Evolutionary conservation across 1,140 invertebrate species (phyloP).

Genomic region (Anoplophora glabripennis): DNA sequence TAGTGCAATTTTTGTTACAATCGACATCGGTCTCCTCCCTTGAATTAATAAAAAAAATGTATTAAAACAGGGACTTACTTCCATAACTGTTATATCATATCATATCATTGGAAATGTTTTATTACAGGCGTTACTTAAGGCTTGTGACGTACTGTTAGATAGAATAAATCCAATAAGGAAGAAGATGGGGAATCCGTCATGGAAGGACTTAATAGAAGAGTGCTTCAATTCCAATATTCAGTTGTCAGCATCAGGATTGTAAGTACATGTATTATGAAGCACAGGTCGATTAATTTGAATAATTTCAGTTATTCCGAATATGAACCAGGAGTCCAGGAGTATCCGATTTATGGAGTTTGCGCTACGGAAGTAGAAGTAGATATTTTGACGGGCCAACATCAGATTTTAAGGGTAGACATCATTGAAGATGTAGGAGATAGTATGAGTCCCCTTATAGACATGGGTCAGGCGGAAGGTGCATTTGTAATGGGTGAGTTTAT

Average conservation of each 20-base stretch:
- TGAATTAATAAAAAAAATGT: too few species aligned
- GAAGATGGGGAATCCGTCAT: slow-evolving; percentile 59
- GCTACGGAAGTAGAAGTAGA: slow-evolving; percentile 58
- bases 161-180: slow-evolving; percentile 63
- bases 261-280: slow-evolving; percentile 12
- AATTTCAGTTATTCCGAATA: neutral
- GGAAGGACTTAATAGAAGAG: slow-evolving; percentile 62
- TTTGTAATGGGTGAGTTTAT: slow-evolving; percentile 71
- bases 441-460: slow-evolving; percentile 73
- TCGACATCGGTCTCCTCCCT: too few species aligned
- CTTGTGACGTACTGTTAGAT: slow-evolving; percentile 63
- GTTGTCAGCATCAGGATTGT: slow-evolving; percentile 31
- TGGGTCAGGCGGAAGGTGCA: slow-evolving; percentile 84
- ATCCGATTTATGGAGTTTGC: slow-evolving; percentile 33
- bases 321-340: neutral
- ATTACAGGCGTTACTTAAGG: slow-evolving; percentile 61
- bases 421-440: slow-evolving; percentile 74
- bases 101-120: too few species aligned
- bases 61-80: too few species aligned
- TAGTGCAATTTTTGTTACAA: too few species aligned
- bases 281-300: neutral
- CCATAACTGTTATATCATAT: too few species aligned
- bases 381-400: slow-evolving; percentile 69
- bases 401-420: slow-evolving; percentile 67
- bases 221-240: slow-evolving; percentile 61